Evolutionary conservation across 2,113 vertebrate genomes (phyloP).

Genomic region (Nyctibius bracteatus): DNA sequence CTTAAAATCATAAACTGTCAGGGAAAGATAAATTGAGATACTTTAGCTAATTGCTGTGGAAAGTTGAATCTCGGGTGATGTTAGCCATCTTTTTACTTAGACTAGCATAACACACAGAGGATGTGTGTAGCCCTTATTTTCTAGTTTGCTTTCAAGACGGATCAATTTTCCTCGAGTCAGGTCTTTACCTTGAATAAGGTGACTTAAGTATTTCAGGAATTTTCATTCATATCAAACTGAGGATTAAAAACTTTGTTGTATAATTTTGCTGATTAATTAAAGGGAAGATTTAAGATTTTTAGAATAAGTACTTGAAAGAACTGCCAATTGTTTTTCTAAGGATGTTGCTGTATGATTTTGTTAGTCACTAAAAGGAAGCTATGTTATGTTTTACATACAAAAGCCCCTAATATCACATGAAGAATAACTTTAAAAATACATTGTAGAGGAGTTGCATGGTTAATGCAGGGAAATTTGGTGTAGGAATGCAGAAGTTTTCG

Average conservation of each 20-base stretch:
- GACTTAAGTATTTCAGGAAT: constrained; percentile 54
- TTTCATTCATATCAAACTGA: constrained; percentile 30
- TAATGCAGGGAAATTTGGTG: background rate
- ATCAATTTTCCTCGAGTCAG: constrained; percentile 55
- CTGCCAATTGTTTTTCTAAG: background rate
- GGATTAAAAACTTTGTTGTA: background rate
- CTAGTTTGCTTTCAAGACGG: constrained; percentile 48
- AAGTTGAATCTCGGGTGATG: constrained; percentile 79
- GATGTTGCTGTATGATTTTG: background rate
- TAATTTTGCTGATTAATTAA: constrained; percentile 2
- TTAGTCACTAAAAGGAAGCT: background rate
- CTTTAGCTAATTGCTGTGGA: constrained; percentile 82
- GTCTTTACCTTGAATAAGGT: constrained; percentile 33
- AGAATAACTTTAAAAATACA: background rate
- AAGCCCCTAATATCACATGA: background rate
- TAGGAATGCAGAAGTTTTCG: background rate
- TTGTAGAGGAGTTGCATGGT: background rate
- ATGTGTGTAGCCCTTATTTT: constrained; percentile 14
- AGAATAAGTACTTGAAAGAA: background rate
- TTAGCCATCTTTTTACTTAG: constrained; percentile 66
- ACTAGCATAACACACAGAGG: constrained; percentile 24
- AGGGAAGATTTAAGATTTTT: constrained; percentile 23
- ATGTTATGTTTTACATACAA: background rate
- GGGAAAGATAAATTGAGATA: constrained; percentile 81
- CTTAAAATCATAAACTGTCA: constrained; percentile 84